Base-by-base conservation (phyloP, 53 echinoderm and acorn worm species). In the Echinometra lucunter region DNA sequence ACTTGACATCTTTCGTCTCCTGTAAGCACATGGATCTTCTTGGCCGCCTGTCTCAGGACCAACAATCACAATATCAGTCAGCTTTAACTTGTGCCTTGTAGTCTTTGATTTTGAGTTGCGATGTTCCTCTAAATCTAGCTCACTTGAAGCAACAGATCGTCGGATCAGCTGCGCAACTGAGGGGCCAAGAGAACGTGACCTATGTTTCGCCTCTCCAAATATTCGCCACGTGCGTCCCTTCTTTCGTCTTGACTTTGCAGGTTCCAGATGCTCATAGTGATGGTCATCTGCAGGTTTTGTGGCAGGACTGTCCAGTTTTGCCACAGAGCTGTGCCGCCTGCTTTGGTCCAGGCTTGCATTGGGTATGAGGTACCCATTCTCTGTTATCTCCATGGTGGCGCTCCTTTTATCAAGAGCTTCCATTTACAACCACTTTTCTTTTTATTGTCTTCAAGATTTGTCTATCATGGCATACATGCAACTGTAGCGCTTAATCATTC, bases 291-390 rank as follows among this genome's bases (percentile, higher is more conserved):
- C 81, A 85, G 53, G 15, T 28, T 49, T 23, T 28, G 2, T 49
- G 13, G 30, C 45, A 38, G 89, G 89, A 23, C 60, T 58, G 37
- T 60, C 58, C 58, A 60, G 23, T 10, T 60, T 40, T 37, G 89
- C 89, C 37, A 89, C 4, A 2, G 35, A 35, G 37, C 56, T 89
- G n/a, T 89, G 55, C 15, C 30, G 89, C 89, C 89, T 55, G 89
- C 57, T 21, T 38, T 89, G 89, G 12, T 89, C 89, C 10, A 35
- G 12, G 37, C 57, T 25, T 32, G 89, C 75, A 78, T 93, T 93
- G 37, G 93, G 93, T 32, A 93, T 37, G 37, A 93, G 93, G 80
- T 93, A 93, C 21, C 93, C 93, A 93, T 93, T 75, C 40, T 74
- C 75, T 35, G 57, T 44, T 18, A 75, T 78, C 11, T 93, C 93